These are phyloP conservation scores for Pelvicachromis taeniatus DNA, from an alignment of 2,113 vertebrate species.

Conservation along the genomic window DNA sequence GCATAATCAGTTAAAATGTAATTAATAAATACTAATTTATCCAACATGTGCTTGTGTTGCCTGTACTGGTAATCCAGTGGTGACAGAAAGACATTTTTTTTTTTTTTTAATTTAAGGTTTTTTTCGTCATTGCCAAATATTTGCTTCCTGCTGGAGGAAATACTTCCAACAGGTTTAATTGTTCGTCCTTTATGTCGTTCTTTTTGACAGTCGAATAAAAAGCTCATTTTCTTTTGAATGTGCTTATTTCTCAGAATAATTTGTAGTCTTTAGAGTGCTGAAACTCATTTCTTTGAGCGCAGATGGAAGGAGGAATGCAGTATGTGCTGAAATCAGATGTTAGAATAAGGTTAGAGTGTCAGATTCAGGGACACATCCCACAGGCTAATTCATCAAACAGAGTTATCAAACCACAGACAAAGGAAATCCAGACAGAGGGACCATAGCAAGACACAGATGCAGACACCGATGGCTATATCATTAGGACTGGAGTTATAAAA, in stretches of 20 bases:
- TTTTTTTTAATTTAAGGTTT: neutral
- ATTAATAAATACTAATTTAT: neutral
- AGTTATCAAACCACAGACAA: slow-evolving; percentile 46
- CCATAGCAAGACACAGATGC: neutral
- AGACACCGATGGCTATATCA: slow-evolving; percentile 47
- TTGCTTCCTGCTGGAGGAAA: neutral
- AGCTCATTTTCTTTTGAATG: neutral
- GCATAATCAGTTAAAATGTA: neutral
- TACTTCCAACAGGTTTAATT: neutral
- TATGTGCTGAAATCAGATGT: neutral
- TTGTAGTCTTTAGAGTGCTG: neutral
- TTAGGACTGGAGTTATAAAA: slow-evolving; percentile 65
- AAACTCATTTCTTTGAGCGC: slow-evolving; percentile 21
- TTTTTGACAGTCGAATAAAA: neutral
- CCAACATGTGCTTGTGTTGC: neutral
- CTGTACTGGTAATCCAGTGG: fast-evolving
- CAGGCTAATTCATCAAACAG: slow-evolving; percentile 19
- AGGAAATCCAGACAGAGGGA: slow-evolving; percentile 11
- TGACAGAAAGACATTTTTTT: neutral
- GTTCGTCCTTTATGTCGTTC: neutral
- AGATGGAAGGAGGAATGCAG: neutral
- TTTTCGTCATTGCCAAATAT: neutral
- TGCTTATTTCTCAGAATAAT: neutral
- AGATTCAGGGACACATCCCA: neutral
- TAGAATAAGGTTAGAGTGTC: slow-evolving; percentile 35